Evolutionary conservation across 35 echinoderm and acorn worm genomes (phyloP), one percentile per base, ranked within the genome.

Genomic region (Stichopus chloronotus): DNA sequence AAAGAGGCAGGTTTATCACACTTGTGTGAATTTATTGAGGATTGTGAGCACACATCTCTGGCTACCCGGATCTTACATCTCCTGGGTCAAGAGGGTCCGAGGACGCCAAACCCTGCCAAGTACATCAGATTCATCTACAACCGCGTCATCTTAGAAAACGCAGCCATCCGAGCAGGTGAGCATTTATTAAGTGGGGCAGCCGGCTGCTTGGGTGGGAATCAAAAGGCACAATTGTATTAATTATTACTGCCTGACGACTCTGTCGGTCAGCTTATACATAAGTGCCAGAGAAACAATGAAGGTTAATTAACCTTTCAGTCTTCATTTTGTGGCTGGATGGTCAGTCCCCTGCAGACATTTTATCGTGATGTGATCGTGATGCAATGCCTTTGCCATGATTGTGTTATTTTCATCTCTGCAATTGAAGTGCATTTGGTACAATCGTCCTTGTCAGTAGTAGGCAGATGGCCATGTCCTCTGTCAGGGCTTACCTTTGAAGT

Each of bases 81-180:
- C 53, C 90, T 99, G 6, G 97, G 97, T 9, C 95, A 95, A 17
- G 97, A 99, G 78, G 97, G 97, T 6, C 97, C 97, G 52, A 93
- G 97, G 72, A 96, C 97, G n/a, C 92, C 92, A n/a, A 92, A 90
- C 14, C 97, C 97, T 5, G 94, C 97, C 58, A 96, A 96, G 90
- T 99, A 99, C 77, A 99, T 99, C 90, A 93, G 97, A 43, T 99
- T 99, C 91, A 99, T 99, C 82, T 99, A 96, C 91, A 99, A 99
- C 78, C 82, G 97, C 6, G 97, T 99, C 76, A 99, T 99, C 79
- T 84, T 99, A 86, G 97, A 99, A 88, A 99, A 95, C 92, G 97
- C 97, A 30, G 91, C 95, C 20, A 96, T 99, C 83, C 93, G 97
- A 91, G 97, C 97, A 25, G 97, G 97, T 99, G 78, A 94, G 97